Evolutionary conservation across 2,797 vertebrate genomes (phyloP).

Genomic region (Pangasius djambal): DNA sequence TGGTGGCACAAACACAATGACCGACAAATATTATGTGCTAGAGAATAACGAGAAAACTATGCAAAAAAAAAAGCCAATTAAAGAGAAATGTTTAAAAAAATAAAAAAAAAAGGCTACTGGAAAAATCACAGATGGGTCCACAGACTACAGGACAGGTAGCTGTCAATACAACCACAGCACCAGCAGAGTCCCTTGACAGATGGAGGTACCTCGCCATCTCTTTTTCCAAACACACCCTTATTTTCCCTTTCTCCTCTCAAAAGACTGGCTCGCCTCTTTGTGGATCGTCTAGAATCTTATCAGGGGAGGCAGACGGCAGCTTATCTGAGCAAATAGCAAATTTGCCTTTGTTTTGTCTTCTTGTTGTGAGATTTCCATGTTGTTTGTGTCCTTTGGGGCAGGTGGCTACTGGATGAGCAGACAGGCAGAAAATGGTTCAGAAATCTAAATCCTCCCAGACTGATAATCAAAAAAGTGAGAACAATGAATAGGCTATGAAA

Average conservation of each 20-base stretch:
- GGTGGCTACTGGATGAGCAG: constrained; percentile 54
- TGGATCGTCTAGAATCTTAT: constrained; percentile 47
- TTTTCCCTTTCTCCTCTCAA: constrained; percentile 47
- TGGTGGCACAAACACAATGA: background rate
- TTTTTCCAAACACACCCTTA: constrained; percentile 1
- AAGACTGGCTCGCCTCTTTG: constrained; percentile 41
- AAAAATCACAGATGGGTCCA: constrained; percentile 10
- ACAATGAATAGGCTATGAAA: constrained; percentile 56
- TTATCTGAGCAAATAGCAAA: constrained; percentile 63
- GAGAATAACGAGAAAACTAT: background rate
- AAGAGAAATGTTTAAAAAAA: background rate
- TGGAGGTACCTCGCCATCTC: background rate
- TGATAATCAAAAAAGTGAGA: constrained; percentile 57
- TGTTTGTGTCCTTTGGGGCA: constrained; percentile 51
- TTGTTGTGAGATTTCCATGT: constrained; percentile 49
- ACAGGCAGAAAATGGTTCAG: constrained; percentile 61
- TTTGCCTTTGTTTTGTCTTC: constrained; percentile 66
- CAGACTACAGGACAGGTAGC: constrained; percentile 34
- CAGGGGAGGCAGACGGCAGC: constrained; percentile 50
- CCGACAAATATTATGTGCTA: background rate
- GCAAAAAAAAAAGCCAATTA: background rate
- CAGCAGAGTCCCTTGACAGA: constrained; percentile 32
- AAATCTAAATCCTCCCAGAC: constrained; percentile 63
- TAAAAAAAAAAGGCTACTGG: too few relatives aligned
- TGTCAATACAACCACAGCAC: background rate